Base-by-base conservation (phyloP, 2,113 vertebrate genomes). In the Lipotes vexillifer region DNA sequence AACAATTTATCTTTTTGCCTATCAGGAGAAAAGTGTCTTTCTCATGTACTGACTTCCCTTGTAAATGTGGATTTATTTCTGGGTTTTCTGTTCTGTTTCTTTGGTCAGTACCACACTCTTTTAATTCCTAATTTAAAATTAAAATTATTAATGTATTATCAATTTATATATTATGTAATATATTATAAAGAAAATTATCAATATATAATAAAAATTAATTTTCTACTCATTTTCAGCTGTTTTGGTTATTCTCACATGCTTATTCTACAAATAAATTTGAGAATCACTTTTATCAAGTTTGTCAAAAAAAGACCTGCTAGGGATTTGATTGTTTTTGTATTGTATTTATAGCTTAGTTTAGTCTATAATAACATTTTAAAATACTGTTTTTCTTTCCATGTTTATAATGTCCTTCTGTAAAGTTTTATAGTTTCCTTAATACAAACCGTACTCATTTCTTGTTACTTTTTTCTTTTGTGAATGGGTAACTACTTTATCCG, bases 11-110 rank as follows among this genome's bases (percentile, higher is more conserved):
- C 41, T 82, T 95, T 95, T 74, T 68, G 57, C 15, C 46, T 68
- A 5, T 92, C 21, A 31, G 31, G 25, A 52, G 65, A 31, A 90
- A 78, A 57, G 66, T 18, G 31, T 10, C 41, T 93, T 83, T 88
- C 38, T 95, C 12, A 12, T 41, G 6, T 69, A 29, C 33, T 68
- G 27, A 29, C 2, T 78, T 41, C 75, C 66, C 63, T 89, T 80
- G n/a, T 38, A 52, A 61, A 59, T 77, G 36, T 90, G 46, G 5
- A 57, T 88, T 33, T 57, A 33, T 92, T 80, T 96, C 72, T 82
- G 55, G 57, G 52, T 92, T 97, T 97, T 93, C 55, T 75, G 25
- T 59, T 85, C 46, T 89, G 36, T 92, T 96, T 36, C 41, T 90
- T 85, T 68, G 44, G 71, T 52, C 15, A 82, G 17, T 46, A 49